Conservation (phyloP, 2,888 invertebrate genomes). For the Alcis repandata region DNA sequence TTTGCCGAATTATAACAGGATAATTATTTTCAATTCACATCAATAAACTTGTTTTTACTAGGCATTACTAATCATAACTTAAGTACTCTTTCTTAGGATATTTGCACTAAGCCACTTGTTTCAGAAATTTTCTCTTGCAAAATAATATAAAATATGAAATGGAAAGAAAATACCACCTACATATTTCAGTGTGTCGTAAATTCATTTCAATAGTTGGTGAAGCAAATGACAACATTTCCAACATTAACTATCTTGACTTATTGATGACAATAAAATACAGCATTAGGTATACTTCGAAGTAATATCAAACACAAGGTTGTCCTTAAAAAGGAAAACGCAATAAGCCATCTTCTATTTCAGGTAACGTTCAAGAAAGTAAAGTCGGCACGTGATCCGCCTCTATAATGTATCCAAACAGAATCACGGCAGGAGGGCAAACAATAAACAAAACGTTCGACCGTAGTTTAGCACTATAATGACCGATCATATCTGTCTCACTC, state of each 20-base stretch:
- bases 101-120: no score
- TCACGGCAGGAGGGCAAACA: conserved; percentile 42
- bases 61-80: no score
- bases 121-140: no score
- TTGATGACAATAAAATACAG: not conserved
- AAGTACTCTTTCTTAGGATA: no score
- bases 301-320: conserved; percentile 24
- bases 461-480: conserved; percentile 50
- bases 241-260: not conserved
- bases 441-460: conserved; percentile 41
- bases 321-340: conserved; percentile 27
- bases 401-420: conserved; percentile 34
- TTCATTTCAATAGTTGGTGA: no score
- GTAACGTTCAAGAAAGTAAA: conserved; percentile 38
- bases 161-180: no score
- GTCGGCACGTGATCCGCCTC: conserved; percentile 35
- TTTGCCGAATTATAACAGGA: not conserved
- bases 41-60: no score
- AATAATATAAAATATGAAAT: no score
- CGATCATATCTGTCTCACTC: conserved; percentile 52
- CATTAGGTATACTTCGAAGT: not conserved
- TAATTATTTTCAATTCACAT: no score
- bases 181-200: no score
- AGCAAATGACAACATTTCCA: no score
- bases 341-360: conserved; percentile 37